Evolutionary conservation across 1,140 invertebrate species (phyloP), one percentile per base, ranked within the genome.

Genomic region (Ephestia elutella): DNA sequence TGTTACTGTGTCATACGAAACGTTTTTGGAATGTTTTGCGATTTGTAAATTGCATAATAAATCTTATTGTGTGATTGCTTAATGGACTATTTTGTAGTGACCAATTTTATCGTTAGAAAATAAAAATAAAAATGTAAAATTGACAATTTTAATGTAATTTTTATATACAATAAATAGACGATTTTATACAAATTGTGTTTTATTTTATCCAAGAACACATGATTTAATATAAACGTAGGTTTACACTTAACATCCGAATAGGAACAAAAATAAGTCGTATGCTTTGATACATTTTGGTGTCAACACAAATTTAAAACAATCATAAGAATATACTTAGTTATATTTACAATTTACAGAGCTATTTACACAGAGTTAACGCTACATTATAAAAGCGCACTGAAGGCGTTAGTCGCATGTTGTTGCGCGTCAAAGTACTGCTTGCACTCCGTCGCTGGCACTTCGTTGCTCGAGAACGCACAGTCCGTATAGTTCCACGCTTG

Each of bases 111-210:
- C 76, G 72, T 77, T 87, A 86, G 81, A 70, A 75, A 82, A 71
- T 73, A 83, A 70, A 75, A 82, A 71, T 73, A 83, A 78, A 75
- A 75, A 69, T 83, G 80, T 84, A 83, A 86, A 86, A 84, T 86
- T 85, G 82, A 86, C 78, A 86, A 85, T 86, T 86, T 84, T 86
- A 86, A 86, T 87, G 83, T 87, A 86, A 86, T 82, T 86, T 86
- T 88, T 88, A 86, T 88, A 86, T 87, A 87, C 85, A 87, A 86
- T 86, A 86, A 87, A 87, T 86, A 86, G 80, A 84, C 75, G 68
- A 80, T 84, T 86, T 84, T 84, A 77, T 86, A 84, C 74, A 79
- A 80, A 78, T 63, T 62, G 54, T 72, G 60, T 44, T 44, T 44
- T 44, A 44, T 44, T 44, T 44, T 44, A n/a, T 44, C 13, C 38